Evolutionary conservation across 2,797 vertebrate species (phyloP).

Genomic region (Novumbra hubbsi): DNA sequence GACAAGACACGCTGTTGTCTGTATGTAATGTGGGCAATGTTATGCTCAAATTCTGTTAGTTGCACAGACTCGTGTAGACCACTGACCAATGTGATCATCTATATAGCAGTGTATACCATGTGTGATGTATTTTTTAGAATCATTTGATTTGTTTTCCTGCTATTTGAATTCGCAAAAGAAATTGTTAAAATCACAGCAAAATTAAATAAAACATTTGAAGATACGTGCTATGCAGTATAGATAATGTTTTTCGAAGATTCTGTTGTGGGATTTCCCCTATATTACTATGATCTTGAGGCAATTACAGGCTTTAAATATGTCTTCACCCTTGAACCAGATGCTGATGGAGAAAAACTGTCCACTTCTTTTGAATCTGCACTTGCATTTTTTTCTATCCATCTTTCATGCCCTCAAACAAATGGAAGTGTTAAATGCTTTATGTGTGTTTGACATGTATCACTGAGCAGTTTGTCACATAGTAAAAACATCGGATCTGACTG

Average conservation of each 20-base stretch:
- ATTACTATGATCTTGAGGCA: constrained; percentile 65
- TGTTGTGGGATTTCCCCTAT: constrained; percentile 60
- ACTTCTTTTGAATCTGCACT: constrained; percentile 59
- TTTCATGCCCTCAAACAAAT: constrained; percentile 55
- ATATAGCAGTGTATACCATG: neutral
- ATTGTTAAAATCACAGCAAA: neutral
- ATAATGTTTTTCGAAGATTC: neutral
- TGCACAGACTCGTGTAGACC: neutral
- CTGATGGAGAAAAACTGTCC: constrained; percentile 38
- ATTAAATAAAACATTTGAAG: neutral
- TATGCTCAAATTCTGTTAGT: neutral
- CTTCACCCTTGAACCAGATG: constrained; percentile 64
- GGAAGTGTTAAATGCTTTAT: constrained; percentile 39
- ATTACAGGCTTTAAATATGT: constrained; percentile 58
- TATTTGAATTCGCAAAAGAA: neutral
- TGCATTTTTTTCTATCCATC: constrained; percentile 41
- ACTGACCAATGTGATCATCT: neutral
- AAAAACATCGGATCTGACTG: constrained; percentile 4
- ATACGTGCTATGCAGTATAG: neutral
- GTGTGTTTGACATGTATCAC: constrained; percentile 27
- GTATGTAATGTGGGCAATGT: neutral
- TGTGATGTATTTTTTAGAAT: too few relatives aligned
- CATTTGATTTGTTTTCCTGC: neutral
- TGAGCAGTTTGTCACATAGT: constrained; percentile 12
- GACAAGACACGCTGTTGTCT: neutral